phyloP scores from a whole-genome alignment of 37 sponge, comb jelly and placozoan species.

The Halichondria panicea region DNA sequence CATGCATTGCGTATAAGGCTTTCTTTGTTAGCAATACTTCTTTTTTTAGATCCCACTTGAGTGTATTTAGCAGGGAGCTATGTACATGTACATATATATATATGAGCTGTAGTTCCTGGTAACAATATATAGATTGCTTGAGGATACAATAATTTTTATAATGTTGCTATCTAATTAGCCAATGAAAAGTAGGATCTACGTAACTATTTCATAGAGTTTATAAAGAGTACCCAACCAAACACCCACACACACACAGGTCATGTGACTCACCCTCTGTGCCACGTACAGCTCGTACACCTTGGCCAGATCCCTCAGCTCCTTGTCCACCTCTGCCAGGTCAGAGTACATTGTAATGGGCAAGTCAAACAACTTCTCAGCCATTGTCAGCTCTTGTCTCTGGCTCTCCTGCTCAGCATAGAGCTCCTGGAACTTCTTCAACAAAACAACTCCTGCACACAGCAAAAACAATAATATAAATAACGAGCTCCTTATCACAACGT shows the following conservation, averaged over 20 bases:
- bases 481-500: not conserved
- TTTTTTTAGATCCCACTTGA: too few species aligned
- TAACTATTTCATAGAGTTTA: too few species aligned
- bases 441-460: conserved; percentile 49
- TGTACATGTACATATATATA: too few species aligned
- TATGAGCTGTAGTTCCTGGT: too few species aligned
- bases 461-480: not conserved
- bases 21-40: too few species aligned
- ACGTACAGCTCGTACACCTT: conserved; percentile 88
- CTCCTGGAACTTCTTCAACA: conserved; percentile 75
- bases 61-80: too few species aligned
- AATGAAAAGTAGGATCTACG: too few species aligned
- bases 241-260: not conserved
- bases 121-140: too few species aligned
- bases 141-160: too few species aligned
- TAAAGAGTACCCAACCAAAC: too few species aligned
- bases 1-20: too few species aligned
- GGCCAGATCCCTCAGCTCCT: conserved; percentile 71
- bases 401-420: conserved; percentile 71
- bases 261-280: conserved; percentile 72
- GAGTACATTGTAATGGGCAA: conserved; percentile 91
- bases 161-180: too few species aligned
- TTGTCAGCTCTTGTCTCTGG: conserved; percentile 89
- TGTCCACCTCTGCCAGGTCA: conserved; percentile 86
- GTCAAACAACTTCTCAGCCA: conserved; percentile 98